Base-by-base conservation (phyloP, 2,888 invertebrate genomes). In the Palloptera scutellata region DNA sequence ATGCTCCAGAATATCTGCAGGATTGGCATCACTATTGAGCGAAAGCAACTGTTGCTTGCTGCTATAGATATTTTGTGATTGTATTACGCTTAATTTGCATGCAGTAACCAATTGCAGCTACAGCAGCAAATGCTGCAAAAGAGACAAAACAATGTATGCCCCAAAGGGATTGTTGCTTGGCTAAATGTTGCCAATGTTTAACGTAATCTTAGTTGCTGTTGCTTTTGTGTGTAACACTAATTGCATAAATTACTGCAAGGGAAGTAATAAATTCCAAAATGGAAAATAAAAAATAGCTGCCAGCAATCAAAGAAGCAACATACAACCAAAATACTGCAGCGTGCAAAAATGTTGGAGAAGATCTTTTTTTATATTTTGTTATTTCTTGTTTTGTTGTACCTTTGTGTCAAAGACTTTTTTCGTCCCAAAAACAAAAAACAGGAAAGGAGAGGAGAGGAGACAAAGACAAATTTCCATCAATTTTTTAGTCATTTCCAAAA, bases 171-270 rank as follows among this genome's bases (percentile, higher is more conserved):
- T 30, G 30, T 30, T 41, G 3, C 15, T 58, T n/a, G 17, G 17
- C 20, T 58, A 48, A 57, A 60, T 61, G 41, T 40, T 20, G 3
- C 19, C 12, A 43, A 30, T 52, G 12, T 54, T n/a, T 45, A 57
- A 17, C 60, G 48, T 53, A 59, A 13, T 64, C 41, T 12, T 59
- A 11, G 42, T 54, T 62, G n/a, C 42, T 40, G 48, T 54, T 64
- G 55, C 51, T 61, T 42, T 42, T 17, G 12, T 15, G 30, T 30
- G 30, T 30, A 30, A 70, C 68, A 68, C 70, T 74, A 71, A 73
- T 74, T 73, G 73, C 72, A 73, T 72, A 72, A 71, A 73, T 73
- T 72, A 73, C 69, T 70, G 60, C 59, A 72, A 70, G 69, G 68
- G 69, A 67, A 71, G 67, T 73, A 72, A 74, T 74, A 74, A 73